Base-by-base conservation (phyloP, 2,888 invertebrate genomes). In the Lasioglossum lativentre region DNA sequence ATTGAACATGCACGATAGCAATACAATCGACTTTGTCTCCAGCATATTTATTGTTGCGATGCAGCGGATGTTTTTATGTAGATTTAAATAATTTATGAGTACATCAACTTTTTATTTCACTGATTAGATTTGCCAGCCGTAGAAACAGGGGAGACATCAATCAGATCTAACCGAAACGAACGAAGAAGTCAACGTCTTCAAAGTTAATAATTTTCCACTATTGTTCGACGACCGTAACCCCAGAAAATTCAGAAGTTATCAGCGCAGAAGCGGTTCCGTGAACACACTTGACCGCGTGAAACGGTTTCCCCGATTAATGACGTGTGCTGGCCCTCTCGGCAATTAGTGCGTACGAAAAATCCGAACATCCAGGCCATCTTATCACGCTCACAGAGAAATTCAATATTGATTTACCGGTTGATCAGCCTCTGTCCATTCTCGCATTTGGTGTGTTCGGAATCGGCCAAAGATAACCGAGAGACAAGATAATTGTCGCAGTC, bases 291-390 rank as follows among this genome's bases (percentile, higher is more conserved):
- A 66, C 66, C 75, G 71, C 47, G 71, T 63, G 81, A 63, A 83
- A 75, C 68, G 59, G 40, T 47, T 81, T 30, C 71, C 63, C 47
- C 63, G 71, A 75, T 83, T 83, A 82, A 47, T 70, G 19, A 74
- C 56, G 45, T 45, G 27, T 45, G n/a, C 14, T 27, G 52, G 14
- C 83, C 83, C 71, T 72, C 82, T 16, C 14, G 40, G 27, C 71
- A 72, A 78, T 56, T 85, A 76, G 56, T 34, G 72, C 76, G 72
- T 19, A 47, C 23, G 34, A 66, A 66, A 45, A 27, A 56, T 47
- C 4, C 2, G 40, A 59, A 75, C 30, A 66, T 16, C 30, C 30
- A 42, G 56, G 42, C 52, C 68, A 56, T n/a, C 73, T 34, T 78
- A 47, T 52, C 27, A 23, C n/a, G 23, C 14, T 78, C 42, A 10